Evolutionary conservation across 2,113 vertebrate genomes (phyloP), one percentile per base, ranked within the genome.

Genomic region (Heloderma charlesbogerti): DNA sequence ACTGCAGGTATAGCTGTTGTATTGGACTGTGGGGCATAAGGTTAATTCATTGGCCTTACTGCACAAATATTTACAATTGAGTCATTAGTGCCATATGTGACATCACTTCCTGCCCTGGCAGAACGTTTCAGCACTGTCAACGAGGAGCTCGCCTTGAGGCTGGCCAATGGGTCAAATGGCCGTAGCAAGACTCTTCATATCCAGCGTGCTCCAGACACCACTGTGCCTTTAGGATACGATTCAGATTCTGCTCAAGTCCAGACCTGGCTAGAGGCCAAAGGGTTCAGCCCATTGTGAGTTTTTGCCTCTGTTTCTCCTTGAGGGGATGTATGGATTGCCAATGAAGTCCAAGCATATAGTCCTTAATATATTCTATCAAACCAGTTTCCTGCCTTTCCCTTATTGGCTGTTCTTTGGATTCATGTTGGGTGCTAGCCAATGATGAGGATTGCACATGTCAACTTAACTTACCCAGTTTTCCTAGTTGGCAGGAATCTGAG

Each of bases 191-290:
- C 89, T 25, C 96, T 97, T 87, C 96, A 96, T 80, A 94, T 90
- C 94, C 94, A 45, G 1, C 88, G 34, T 45, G 29, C 86, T 3
- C 51, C 57, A 12, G 87, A 4, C 92, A 87, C 10, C 86, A 86
- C 12, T 86, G 89, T 60, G 1, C 97, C 97, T 5, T 94, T 96
- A 94, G 96, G 97, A 93, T 97, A 94, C 93, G 94, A 96, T 94
- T 99, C 98, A 31, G 95, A 96, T 40, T 94, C 95, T 1, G 90
- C 95, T 31, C 98, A 98, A 67, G 98, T 99, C 83, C 96, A 94
- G 1, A 94, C 96, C 40, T 99, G 98, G 98, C 97, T 99, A 43
- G 92, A 95, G 63, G 98, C 97, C 91, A 99, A 99, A 88, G 98
- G 98, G 87, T 99, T 99, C 90, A 97, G 94, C 77, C 94, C 98